Evolutionary conservation across 2,888 invertebrate genomes (phyloP).

Genomic region (Marronus borbonicus): DNA sequence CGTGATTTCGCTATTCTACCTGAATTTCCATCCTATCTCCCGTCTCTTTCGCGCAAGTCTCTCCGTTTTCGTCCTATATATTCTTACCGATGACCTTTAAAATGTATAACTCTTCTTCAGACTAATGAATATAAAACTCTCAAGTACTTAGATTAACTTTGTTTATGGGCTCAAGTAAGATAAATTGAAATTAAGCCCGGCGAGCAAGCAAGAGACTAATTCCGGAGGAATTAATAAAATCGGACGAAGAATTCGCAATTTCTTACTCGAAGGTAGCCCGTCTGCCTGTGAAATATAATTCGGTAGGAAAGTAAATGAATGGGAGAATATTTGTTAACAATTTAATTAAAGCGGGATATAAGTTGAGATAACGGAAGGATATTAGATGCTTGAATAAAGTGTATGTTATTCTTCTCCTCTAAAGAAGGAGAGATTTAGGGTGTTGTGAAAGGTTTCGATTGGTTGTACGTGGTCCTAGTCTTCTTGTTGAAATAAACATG

Average conservation of each 20-base stretch:
- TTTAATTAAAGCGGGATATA: constrained; percentile 31
- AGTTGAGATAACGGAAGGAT: constrained; percentile 3
- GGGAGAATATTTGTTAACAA: constrained; percentile 42
- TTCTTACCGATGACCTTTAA: neutral
- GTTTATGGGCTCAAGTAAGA: constrained; percentile 34
- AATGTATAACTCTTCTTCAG: constrained; percentile 10
- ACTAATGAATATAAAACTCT: constrained; percentile 39
- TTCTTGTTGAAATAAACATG: too few species aligned
- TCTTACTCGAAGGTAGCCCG: constrained; percentile 16
- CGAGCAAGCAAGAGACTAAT: constrained; percentile 24
- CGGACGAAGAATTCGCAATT: constrained; percentile 34
- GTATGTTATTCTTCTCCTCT: too few species aligned
- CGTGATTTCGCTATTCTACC: constrained; percentile 17
- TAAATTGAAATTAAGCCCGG: constrained; percentile 37
- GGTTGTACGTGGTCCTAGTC: too few species aligned
- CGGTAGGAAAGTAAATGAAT: constrained; percentile 21
- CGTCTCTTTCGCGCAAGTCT: neutral
- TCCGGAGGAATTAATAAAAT: constrained; percentile 40
- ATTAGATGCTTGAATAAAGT: constrained; percentile 3
- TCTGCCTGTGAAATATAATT: constrained; percentile 12
- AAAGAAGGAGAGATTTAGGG: too few species aligned
- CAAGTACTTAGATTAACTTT: constrained; percentile 36
- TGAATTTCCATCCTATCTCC: neutral
- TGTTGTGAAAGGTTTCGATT: too few species aligned
- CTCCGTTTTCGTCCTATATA: neutral